phyloP scores from a whole-genome alignment of 1,140 invertebrate species.

The Argopecten irradians region DNA sequence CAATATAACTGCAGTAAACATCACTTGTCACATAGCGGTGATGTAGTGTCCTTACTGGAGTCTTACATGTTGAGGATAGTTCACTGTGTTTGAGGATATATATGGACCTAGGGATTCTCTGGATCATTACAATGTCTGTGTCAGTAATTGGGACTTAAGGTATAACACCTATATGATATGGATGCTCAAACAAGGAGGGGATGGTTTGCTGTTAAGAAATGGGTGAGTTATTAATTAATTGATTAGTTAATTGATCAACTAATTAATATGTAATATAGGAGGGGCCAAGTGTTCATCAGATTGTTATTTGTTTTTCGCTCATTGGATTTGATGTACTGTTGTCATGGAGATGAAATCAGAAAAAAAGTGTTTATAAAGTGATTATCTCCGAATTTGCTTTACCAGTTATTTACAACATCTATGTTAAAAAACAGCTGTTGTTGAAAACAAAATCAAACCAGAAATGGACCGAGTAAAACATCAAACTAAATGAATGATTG shows the following conservation, averaged over 20 bases:
- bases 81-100: not conserved
- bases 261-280: no score
- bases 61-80: slow-evolving; percentile 8
- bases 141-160: not conserved
- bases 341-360: no score
- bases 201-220: slow-evolving; percentile 14
- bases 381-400: no score
- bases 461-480: no score
- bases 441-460: no score
- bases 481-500: no score
- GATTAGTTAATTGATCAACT: not conserved
- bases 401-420: no score
- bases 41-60: not conserved
- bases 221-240: not conserved
- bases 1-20: not conserved
- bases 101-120: not conserved
- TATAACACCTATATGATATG: not conserved
- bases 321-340: no score
- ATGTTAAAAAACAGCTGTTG: no score
- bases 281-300: no score
- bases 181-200: not conserved
- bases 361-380: no score
- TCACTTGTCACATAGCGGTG: not conserved
- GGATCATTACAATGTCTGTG: not conserved
- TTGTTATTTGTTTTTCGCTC: no score